Conservation (phyloP, 2,113 vertebrate species). For the Myodes glareolus region DNA sequence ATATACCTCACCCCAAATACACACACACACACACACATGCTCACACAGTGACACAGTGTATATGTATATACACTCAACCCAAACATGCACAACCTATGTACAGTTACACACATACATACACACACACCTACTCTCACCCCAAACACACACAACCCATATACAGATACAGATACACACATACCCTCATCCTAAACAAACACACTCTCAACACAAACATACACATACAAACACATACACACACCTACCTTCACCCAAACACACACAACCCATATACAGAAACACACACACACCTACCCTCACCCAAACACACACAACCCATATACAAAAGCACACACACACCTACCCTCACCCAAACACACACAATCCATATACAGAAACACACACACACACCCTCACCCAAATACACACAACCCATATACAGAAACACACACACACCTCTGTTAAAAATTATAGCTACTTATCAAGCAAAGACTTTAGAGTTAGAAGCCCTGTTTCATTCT, state of each 20-base stretch:
- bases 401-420: not conserved
- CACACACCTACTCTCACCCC: too few relatives aligned
- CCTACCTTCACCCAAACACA: too few relatives aligned
- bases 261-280: not conserved
- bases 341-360: not conserved
- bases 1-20: not conserved
- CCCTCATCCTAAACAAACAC: fast-evolving
- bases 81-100: too few relatives aligned
- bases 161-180: not conserved
- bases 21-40: not conserved
- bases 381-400: not conserved
- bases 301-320: not conserved
- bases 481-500: not conserved
- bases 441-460: not conserved
- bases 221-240: not conserved
- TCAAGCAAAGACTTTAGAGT: not conserved
- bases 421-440: not conserved
- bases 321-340: not conserved
- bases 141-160: not conserved
- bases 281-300: not conserved
- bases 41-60: too few relatives aligned
- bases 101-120: too few relatives aligned
- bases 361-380: not conserved
- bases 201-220: not conserved
- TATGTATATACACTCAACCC: not conserved